phyloP scores from a whole-genome alignment of 1,140 invertebrate genomes.

The Semibalanus balanoides region DNA sequence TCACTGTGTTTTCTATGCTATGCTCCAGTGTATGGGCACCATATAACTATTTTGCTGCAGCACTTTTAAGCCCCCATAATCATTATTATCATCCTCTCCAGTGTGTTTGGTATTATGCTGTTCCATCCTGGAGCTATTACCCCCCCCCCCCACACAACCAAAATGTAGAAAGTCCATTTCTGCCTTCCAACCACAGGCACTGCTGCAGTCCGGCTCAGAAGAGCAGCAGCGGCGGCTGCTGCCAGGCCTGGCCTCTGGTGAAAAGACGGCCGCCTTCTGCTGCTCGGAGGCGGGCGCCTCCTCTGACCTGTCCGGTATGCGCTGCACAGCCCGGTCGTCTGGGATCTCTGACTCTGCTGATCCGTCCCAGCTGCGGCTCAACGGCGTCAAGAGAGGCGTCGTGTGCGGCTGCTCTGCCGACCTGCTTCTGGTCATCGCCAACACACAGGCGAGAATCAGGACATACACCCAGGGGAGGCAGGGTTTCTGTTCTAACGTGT shows the following conservation, averaged over 20 bases:
- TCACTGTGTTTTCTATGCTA: too few relatives aligned
- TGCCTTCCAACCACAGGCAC: neutral
- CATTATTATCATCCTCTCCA: too few relatives aligned
- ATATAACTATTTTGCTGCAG: too few relatives aligned
- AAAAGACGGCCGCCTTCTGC: neutral
- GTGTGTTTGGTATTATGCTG: too few relatives aligned
- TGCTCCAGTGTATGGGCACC: too few relatives aligned
- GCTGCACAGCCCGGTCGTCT: neutral
- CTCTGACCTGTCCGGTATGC: neutral
- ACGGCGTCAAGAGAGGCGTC: neutral
- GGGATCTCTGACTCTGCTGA: neutral
- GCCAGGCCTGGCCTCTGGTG: neutral
- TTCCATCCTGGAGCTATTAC: too few relatives aligned
- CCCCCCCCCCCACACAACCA: too few relatives aligned
- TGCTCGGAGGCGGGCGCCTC: neutral
- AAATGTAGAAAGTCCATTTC: too few relatives aligned
- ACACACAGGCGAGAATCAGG: neutral
- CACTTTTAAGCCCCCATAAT: too few relatives aligned
- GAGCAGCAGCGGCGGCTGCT: neutral
- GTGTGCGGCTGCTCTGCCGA: neutral
- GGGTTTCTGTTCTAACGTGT: too few relatives aligned
- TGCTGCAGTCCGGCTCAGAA: neutral
- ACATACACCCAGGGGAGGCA: too few relatives aligned
- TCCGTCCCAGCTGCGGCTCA: neutral
- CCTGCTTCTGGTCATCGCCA: neutral